phyloP scores from a whole-genome alignment of 2,888 invertebrate species.

The Diabrotica balteata region DNA sequence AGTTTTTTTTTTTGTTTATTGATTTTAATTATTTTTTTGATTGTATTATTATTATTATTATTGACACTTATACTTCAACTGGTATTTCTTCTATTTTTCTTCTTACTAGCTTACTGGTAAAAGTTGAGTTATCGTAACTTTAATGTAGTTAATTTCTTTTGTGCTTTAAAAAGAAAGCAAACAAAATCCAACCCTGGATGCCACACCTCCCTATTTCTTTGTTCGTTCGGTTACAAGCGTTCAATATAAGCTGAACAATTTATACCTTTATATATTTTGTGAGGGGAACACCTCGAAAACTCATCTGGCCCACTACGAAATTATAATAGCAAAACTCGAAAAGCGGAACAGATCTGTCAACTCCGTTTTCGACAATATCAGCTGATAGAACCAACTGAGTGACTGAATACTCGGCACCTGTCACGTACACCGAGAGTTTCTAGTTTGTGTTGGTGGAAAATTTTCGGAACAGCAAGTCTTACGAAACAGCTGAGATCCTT shows the following conservation, averaged over 20 bases:
- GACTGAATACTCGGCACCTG: slow-evolving; percentile 9
- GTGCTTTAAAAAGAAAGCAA: no score
- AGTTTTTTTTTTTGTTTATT: no score
- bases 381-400: neutral
- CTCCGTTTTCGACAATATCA: slow-evolving; percentile 1
- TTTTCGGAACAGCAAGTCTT: neutral
- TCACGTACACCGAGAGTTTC: neutral
- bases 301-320: neutral
- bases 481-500: slow-evolving; percentile 6
- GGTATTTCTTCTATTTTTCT: no score
- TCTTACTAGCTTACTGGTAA: no score
- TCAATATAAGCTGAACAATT: neutral
- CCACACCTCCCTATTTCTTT: no score
- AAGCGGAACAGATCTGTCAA: neutral
- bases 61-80: no score
- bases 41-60: no score
- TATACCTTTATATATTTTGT: neutral
- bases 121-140: no score
- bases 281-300: neutral
- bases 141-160: no score
- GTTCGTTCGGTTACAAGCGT: no score
- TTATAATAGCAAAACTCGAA: neutral
- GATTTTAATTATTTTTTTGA: no score
- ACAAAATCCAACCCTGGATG: no score
- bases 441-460: slow-evolving; percentile 1